Conservation (phyloP, 2,888 invertebrate genomes). For the Sarcophaga subvicina region DNA sequence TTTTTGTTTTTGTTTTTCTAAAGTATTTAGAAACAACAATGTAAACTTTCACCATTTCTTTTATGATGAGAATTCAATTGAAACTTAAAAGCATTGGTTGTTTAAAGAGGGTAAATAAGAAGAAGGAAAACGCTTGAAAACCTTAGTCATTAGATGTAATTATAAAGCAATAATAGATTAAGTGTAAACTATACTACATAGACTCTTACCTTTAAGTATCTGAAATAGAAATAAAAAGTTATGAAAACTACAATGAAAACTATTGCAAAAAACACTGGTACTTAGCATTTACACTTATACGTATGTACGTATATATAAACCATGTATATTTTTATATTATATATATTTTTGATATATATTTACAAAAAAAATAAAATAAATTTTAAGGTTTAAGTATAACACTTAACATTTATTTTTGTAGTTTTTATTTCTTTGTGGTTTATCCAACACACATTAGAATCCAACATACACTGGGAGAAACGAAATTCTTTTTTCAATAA, state of each 20-base stretch:
- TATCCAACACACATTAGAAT: neutral
- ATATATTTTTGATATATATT: too few relatives aligned
- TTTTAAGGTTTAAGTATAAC: conserved; percentile 48
- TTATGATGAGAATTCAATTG: too few relatives aligned
- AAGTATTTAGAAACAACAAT: too few relatives aligned
- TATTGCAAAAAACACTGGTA: conserved; percentile 8
- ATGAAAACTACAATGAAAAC: conserved; percentile 17
- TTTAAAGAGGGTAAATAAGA: neutral
- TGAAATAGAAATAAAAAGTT: conserved; percentile 1
- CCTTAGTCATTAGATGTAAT: conserved; percentile 57
- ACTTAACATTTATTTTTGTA: neutral
- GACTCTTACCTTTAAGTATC: conserved; percentile 35
- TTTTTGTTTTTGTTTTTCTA: too few relatives aligned
- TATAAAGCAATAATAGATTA: conserved; percentile 59
- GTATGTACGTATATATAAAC: too few relatives aligned
- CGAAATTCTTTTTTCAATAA: neutral
- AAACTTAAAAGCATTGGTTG: conserved; percentile 26
- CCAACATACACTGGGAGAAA: neutral
- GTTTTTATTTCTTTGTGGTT: conserved; percentile 9
- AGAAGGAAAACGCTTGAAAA: conserved; percentile 12
- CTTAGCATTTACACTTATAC: neutral
- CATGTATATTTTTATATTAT: too few relatives aligned
- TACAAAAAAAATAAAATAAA: too few relatives aligned
- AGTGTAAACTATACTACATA: conserved; percentile 9
- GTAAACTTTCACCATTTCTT: too few relatives aligned